A percentile compares a stretch with the other conserved stretches of the same genome.
phyloP scores from a whole-genome alignment of 2,797 vertebrate genomes.

The Lateolabrax maculatus region DNA sequence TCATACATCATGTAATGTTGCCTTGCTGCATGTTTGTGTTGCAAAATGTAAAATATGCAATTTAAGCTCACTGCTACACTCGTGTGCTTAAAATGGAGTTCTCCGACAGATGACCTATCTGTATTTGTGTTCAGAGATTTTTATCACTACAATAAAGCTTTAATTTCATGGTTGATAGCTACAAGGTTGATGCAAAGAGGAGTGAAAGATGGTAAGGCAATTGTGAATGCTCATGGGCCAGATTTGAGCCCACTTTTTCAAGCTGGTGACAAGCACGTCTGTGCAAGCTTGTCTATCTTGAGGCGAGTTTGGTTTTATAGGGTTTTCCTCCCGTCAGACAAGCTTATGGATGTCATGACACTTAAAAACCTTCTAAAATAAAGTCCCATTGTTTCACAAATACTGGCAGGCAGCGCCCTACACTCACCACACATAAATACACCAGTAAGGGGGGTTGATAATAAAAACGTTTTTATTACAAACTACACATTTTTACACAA shows the following conservation, averaged over 20 bases:
- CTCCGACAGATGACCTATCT: not conserved
- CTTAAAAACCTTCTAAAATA: not conserved
- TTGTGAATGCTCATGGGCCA: not conserved
- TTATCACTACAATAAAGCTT: conserved; percentile 1
- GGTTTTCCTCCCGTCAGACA: not conserved
- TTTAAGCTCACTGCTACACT: not conserved
- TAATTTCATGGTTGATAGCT: not conserved
- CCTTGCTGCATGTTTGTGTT: not conserved
- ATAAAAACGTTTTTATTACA: not conserved
- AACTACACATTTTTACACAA: no score
- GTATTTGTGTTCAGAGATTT: not conserved
- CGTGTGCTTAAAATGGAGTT: not conserved
- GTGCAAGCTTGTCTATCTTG: not conserved
- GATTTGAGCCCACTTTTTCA: conserved; percentile 3
- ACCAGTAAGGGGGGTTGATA: not conserved
- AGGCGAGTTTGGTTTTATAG: not conserved
- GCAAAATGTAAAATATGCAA: not conserved
- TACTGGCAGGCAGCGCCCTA: not conserved
- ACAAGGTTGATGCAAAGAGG: not conserved
- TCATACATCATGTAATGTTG: not conserved
- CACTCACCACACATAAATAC: not conserved
- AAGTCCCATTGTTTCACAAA: not conserved
- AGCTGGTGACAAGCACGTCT: not conserved
- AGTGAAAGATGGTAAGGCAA: not conserved
- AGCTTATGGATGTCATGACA: not conserved